A percentile compares a stretch with the other conserved stretches of the same genome.
Evolutionary conservation across 2,113 vertebrate species (phyloP).

Genomic region (Chrysochloris asiatica): DNA sequence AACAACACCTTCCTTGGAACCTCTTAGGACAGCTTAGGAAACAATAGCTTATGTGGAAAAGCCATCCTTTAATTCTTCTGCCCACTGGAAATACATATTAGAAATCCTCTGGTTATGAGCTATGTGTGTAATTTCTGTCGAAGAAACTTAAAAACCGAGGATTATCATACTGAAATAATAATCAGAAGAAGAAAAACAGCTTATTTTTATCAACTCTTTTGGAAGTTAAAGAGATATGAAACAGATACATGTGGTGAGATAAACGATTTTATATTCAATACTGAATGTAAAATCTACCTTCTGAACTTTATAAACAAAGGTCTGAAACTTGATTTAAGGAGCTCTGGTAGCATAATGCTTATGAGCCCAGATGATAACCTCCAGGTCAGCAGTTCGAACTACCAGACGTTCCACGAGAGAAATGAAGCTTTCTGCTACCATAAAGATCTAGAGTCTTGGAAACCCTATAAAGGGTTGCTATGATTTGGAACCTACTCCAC

Average conservation of each 20-base stretch:
- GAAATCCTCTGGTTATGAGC: constrained; percentile 53
- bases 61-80: constrained; percentile 24
- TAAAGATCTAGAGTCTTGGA: too few relatives aligned
- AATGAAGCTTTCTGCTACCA: too few relatives aligned
- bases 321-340: constrained; percentile 21
- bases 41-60: constrained; percentile 39
- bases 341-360: too few relatives aligned
- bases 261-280: constrained; percentile 11
- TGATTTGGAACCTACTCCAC: too few relatives aligned
- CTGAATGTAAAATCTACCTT: constrained; percentile 47
- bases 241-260: constrained; percentile 53
- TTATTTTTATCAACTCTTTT: constrained; percentile 56
- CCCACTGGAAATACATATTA: not conserved
- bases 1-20: not conserved
- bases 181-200: constrained; percentile 66
- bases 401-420: too few relatives aligned
- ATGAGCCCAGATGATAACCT: too few relatives aligned
- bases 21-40: constrained; percentile 48
- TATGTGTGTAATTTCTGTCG: constrained; percentile 62
- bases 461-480: too few relatives aligned
- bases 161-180: constrained; percentile 55
- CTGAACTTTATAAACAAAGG: constrained; percentile 36
- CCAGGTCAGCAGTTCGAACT: too few relatives aligned
- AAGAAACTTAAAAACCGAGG: constrained; percentile 66
- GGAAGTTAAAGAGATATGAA: constrained; percentile 66